A percentile compares a stretch with the other conserved stretches of the same genome.
These are phyloP conservation scores for Loris lydekkerianus DNA, from an alignment of 2,797 vertebrate genomes.

Conservation along the genomic window DNA sequence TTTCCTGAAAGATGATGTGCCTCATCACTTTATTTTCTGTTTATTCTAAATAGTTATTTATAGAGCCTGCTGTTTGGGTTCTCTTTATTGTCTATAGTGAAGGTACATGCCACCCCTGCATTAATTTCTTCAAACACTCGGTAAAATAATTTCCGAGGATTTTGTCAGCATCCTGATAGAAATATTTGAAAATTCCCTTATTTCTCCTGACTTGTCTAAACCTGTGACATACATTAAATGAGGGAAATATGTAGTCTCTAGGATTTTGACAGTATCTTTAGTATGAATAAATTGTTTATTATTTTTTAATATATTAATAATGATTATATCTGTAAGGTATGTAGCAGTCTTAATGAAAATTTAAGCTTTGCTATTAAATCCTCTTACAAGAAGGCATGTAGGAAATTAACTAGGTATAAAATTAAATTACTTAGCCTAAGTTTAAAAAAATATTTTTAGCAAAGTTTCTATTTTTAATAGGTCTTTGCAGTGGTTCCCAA, in stretches of 20 bases:
- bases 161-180: conserved; percentile 41
- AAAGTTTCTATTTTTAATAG: conserved; percentile 22
- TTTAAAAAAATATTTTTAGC: neutral
- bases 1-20: conserved; percentile 75
- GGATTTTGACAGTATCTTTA: conserved; percentile 36
- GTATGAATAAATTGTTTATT: neutral
- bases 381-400: neutral
- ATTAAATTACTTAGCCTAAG: conserved; percentile 52
- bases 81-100: conserved; percentile 31
- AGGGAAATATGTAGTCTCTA: neutral
- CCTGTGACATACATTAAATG: neutral
- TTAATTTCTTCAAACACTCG: conserved; percentile 1
- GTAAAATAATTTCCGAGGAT: neutral
- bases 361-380: neutral
- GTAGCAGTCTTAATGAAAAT: neutral
- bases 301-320: no score
- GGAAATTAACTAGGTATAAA: conserved; percentile 32
- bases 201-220: neutral
- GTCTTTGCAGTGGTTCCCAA: neutral
- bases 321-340: neutral
- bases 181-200: neutral
- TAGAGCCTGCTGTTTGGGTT: neutral
- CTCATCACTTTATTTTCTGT: conserved; percentile 71
- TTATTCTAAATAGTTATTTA: conserved; percentile 68
- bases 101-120: neutral